Evolutionary conservation across 2,113 vertebrate species (phyloP), one percentile per base, ranked within the genome.

Genomic region (Ahaetulla prasina): DNA sequence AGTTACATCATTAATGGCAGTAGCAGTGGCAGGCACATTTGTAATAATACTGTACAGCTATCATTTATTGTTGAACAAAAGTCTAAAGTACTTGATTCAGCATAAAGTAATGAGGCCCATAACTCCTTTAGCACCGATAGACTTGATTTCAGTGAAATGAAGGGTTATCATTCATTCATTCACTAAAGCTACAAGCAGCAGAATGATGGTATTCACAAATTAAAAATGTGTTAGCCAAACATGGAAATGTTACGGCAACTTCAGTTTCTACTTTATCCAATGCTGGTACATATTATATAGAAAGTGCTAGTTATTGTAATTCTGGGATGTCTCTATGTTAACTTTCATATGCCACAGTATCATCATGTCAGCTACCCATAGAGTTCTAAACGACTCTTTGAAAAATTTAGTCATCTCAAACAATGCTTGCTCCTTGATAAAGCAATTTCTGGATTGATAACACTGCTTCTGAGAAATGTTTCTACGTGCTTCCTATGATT

Each of bases 111-210:
- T 0, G 0, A 90, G 93, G 93, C 68, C 63, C 47, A 92, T 89
- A 90, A 85, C 94, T 95, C 94, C 89, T 91, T 5, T 91, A 84
- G 39, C 89, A 92, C 11, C 8, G 53, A 68, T 92, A 92, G 89
- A 90, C 68, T 92, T 94, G 68, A 57, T 95, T 92, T 89, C 94
- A 94, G 94, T 91, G 92, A 89, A 95, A 95, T 94, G 95, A 96
- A 95, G 91, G 92, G 74, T 94, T 93, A 80, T 22, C 35, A 80
- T 43, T 80, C 74, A 80, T 43, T 96, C 92, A 94, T 91, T 47
- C 1, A 16, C 68, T 85, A 18, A 92, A 90, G 50, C 90, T 93
- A 85, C 91, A 93, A 35, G 1, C 0, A 0, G 84, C 27, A 94
- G 80, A 91, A 23, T 93, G 89, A 74, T 89, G 91, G 92, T 25